Evolutionary conservation across 2,797 vertebrate species (phyloP).

Genomic region (Hypotaenidia okinawae): DNA sequence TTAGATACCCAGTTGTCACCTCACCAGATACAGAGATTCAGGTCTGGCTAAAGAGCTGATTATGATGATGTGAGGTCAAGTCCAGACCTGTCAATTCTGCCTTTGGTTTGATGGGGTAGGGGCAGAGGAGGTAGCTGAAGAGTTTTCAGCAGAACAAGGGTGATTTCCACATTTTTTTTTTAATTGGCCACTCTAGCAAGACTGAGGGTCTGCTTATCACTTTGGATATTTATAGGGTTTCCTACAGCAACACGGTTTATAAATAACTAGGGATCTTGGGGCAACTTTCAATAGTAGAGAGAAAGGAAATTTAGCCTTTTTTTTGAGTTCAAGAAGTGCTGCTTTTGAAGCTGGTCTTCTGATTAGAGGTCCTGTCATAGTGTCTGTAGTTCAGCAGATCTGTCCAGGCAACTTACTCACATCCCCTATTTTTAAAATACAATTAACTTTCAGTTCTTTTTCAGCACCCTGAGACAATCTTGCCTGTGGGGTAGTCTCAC

Average conservation of each 20-base stretch:
- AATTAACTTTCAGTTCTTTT: not conserved
- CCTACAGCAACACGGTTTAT: constrained; percentile 17
- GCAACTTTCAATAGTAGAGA: not conserved
- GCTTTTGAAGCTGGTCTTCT: not conserved
- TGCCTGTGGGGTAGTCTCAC: not conserved
- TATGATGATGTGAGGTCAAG: not conserved
- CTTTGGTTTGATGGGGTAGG: not conserved
- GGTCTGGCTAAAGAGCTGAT: not conserved
- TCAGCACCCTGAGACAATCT: not conserved
- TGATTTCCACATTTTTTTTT: constrained; percentile 35
- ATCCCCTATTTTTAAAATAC: not conserved
- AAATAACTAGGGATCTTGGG: not conserved
- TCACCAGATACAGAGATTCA: not conserved
- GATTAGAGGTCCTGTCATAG: not conserved
- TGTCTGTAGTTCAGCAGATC: not conserved
- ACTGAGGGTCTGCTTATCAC: not conserved
- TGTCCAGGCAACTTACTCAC: not conserved
- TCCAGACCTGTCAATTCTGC: not conserved
- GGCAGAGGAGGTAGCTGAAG: not conserved
- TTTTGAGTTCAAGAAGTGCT: not conserved
- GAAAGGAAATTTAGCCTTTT: not conserved
- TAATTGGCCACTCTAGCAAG: not conserved
- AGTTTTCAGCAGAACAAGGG: not conserved
- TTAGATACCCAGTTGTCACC: not conserved
- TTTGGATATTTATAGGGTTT: constrained; percentile 47